Conservation (phyloP, 2,797 vertebrate genomes). For the Eutrigla gurnardus region DNA sequence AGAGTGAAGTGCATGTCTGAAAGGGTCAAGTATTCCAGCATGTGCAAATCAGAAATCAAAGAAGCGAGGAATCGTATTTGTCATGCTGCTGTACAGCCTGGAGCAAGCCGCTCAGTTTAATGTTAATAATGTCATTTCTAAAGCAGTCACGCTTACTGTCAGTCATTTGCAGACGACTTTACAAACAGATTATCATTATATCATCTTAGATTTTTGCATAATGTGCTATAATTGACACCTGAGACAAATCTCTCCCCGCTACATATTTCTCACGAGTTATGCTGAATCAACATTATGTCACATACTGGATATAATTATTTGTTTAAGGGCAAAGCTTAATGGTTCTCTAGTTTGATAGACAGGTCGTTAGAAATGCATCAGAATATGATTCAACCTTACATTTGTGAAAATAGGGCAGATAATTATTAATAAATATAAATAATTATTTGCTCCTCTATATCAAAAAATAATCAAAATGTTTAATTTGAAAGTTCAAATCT, state of each 20-base stretch:
- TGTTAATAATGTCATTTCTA: conserved; percentile 34
- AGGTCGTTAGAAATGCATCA: not conserved
- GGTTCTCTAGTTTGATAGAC: not conserved
- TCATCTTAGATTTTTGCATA: conserved; percentile 4
- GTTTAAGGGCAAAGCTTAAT: not conserved
- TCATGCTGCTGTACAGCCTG: conserved; percentile 48
- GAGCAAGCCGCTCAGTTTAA: conserved; percentile 29
- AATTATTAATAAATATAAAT: no score
- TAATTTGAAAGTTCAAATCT: not conserved
- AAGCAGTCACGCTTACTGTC: conserved; percentile 37
- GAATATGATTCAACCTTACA: not conserved
- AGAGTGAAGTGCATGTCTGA: conserved; percentile 15
- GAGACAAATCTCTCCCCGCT: not conserved
- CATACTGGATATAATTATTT: not conserved
- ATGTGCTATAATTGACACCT: conserved; percentile 11
- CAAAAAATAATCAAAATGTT: not conserved
- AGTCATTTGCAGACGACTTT: conserved; percentile 35
- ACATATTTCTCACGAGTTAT: not conserved
- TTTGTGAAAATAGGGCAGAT: not conserved
- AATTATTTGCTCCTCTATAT: not conserved
- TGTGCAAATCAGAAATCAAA: conserved; percentile 51
- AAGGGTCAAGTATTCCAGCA: conserved; percentile 32
- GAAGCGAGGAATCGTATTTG: conserved; percentile 33
- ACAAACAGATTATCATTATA: conserved; percentile 8
- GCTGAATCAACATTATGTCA: not conserved